These are phyloP conservation scores for Xestobium rufovillosum DNA, from an alignment of 2,888 invertebrate species.

Conservation along the genomic window DNA sequence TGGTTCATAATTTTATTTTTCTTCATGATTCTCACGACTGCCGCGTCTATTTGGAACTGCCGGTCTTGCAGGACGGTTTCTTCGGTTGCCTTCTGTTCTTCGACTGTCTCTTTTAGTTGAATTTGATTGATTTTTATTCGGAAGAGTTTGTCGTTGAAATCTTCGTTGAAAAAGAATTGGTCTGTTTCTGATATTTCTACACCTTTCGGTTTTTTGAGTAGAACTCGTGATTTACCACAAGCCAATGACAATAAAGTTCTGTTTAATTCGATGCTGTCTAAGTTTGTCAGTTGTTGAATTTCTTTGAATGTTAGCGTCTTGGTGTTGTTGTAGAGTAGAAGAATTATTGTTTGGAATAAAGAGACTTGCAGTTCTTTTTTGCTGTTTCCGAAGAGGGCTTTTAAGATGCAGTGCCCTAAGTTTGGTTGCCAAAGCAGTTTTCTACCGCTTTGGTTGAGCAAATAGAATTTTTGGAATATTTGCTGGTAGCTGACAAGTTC, in stretches of 20 bases:
- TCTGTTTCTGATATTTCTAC: constrained; percentile 77
- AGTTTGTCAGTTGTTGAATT: constrained; percentile 79
- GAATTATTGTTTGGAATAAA: constrained; percentile 87
- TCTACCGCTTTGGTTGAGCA: constrained; percentile 90
- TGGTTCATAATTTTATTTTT: constrained; percentile 90
- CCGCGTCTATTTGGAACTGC: constrained; percentile 98
- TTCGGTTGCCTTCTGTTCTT: constrained; percentile 89
- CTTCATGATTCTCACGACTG: constrained; percentile 98
- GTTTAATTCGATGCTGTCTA: constrained; percentile 83
- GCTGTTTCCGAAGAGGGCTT: constrained; percentile 77
- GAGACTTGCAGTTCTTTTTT: constrained; percentile 94
- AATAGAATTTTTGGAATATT: constrained; percentile 91
- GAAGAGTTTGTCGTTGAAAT: constrained; percentile 91
- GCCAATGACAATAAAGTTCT: constrained; percentile 92
- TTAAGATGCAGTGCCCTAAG: constrained; percentile 86
- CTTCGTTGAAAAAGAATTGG: constrained; percentile 73
- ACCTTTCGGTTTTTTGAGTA: constrained; percentile 77
- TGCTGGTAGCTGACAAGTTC: constrained; percentile 87
- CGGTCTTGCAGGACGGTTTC: constrained; percentile 96
- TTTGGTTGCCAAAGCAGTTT: constrained; percentile 98
- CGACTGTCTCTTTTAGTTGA: constrained; percentile 71
- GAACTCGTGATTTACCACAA: constrained; percentile 84
- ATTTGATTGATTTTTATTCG: constrained; percentile 96
- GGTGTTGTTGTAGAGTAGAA: constrained; percentile 85
- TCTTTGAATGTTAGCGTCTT: constrained; percentile 75